Evolutionary conservation across 2,113 vertebrate species (phyloP).

Genomic region (Nestor notabilis): DNA sequence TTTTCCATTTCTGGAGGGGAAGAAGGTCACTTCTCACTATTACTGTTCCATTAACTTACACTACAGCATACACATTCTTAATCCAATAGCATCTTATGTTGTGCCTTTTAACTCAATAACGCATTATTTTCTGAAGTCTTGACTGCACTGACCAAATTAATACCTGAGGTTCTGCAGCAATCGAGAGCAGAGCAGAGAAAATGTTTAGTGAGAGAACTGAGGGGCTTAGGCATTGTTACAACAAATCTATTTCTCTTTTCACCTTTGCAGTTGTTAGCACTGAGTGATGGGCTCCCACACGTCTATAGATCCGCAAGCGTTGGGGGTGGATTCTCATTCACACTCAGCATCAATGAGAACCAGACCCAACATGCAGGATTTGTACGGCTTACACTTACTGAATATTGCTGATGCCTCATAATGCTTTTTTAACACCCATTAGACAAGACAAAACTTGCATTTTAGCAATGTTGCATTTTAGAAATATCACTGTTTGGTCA

Average conservation of each 20-base stretch:
- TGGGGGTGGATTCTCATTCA: neutral
- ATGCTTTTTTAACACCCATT: neutral
- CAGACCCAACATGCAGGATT: neutral
- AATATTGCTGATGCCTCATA: neutral
- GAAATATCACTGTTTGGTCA: neutral
- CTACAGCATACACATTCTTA: constrained; percentile 38
- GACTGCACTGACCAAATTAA: constrained; percentile 10
- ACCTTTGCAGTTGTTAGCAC: neutral
- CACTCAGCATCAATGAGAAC: neutral
- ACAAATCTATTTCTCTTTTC: neutral
- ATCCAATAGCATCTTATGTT: constrained; percentile 28
- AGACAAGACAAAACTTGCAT: neutral
- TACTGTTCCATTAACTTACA: constrained; percentile 68
- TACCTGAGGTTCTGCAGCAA: neutral
- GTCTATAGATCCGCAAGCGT: neutral
- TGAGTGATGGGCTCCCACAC: neutral
- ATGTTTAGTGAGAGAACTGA: neutral
- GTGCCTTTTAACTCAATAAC: constrained; percentile 31
- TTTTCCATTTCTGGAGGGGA: constrained; percentile 66
- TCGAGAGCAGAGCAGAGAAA: neutral
- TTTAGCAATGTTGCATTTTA: neutral
- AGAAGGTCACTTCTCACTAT: constrained; percentile 65
- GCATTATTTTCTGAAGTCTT: constrained; percentile 32
- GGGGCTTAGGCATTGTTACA: neutral
- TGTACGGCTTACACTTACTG: neutral